phyloP scores from a whole-genome alignment of 2,113 vertebrate genomes.

The Melanocharis versteri region DNA sequence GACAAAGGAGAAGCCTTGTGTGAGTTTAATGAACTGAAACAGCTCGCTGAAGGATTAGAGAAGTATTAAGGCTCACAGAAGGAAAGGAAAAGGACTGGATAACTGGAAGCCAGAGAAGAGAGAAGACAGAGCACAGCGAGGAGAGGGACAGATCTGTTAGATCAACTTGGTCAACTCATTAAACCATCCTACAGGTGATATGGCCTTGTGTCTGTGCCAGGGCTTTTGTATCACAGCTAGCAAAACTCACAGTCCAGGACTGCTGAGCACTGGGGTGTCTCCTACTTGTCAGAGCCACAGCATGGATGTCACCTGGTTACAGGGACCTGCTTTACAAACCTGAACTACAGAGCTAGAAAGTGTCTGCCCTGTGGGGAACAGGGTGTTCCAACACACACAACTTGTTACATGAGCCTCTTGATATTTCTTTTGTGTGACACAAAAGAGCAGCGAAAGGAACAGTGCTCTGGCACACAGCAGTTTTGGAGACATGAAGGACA shows the following conservation, averaged over 20 bases:
- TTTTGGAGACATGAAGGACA: not conserved
- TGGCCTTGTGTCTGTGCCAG: not conserved
- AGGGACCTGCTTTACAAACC: not conserved
- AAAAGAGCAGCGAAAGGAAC: not conserved
- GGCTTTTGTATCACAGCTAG: not conserved
- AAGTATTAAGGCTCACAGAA: not conserved
- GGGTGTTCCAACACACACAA: not conserved
- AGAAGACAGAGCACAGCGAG: not conserved
- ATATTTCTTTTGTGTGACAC: not conserved
- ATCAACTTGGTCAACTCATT: not conserved
- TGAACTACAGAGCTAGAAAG: fast-evolving
- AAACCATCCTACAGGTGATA: not conserved
- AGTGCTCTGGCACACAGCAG: not conserved
- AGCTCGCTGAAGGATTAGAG: not conserved
- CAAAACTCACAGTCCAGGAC: not conserved
- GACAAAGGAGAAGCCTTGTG: not conserved
- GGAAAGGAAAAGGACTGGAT: not conserved
- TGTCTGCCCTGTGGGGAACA: not conserved
- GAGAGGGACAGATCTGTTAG: not conserved
- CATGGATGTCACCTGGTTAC: not conserved
- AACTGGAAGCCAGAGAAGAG: not conserved
- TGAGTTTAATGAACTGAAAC: not conserved
- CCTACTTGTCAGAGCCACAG: not conserved
- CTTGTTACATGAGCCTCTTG: not conserved
- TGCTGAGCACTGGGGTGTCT: not conserved